Conservation (phyloP, 2,888 invertebrate species). For the Volucella inanis region DNA sequence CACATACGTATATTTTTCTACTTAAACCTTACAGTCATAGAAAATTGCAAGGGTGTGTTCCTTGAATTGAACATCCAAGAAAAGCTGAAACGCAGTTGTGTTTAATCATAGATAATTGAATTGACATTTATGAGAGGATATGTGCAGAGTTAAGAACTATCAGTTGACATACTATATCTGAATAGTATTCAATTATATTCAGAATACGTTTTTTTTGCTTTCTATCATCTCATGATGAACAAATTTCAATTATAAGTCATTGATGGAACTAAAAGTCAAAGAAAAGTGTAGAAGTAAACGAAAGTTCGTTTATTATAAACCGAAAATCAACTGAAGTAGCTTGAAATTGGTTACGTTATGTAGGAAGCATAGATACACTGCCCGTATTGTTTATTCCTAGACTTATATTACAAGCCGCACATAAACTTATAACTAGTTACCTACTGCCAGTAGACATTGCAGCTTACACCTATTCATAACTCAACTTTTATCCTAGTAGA, state of each 20-base stretch:
- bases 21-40: neutral
- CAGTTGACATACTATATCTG: neutral
- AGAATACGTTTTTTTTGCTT: neutral
- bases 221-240: slow-evolving; percentile 4
- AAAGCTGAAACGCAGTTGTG: slow-evolving; percentile 6
- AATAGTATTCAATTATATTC: neutral
- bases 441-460: no score
- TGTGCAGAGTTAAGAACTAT: neutral
- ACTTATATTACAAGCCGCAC: no score
- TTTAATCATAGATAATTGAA: slow-evolving; percentile 33
- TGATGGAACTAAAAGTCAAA: neutral
- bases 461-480: no score
- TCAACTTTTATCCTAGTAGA: no score
- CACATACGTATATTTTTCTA: neutral
- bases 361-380: no score
- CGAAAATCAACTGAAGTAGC: no score
- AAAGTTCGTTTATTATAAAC: no score
- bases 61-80: slow-evolving; percentile 12
- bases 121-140: neutral
- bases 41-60: neutral
- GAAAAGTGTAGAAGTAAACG: no score
- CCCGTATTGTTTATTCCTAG: no score
- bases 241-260: slow-evolving; percentile 4
- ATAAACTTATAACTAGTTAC: no score
- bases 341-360: no score